Percentiles rank a stretch among this genome's conserved stretches.
Evolutionary conservation across 1,140 invertebrate species (phyloP).

Genomic region (Drosophila melanogaster): DNA sequence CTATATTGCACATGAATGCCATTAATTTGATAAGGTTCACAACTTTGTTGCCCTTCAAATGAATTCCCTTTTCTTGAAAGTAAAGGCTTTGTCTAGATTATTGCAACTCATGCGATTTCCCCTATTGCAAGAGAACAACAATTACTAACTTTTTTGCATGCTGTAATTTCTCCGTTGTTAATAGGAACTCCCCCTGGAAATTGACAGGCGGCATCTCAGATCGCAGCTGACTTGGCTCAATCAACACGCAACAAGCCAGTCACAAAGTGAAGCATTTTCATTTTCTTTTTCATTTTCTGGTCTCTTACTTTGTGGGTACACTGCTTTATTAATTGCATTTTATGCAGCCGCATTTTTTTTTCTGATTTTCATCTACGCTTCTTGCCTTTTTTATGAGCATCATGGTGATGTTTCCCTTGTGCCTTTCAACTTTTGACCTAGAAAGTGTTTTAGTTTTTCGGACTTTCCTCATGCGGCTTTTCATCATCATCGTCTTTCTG

Average conservation of each 20-base stretch:
- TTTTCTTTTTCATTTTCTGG: constrained; percentile 18
- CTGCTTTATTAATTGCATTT: constrained; percentile 67
- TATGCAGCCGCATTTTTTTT: constrained; percentile 49
- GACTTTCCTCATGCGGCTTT: constrained; percentile 38
- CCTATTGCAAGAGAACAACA: constrained; percentile 23
- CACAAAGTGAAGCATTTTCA: constrained; percentile 29
- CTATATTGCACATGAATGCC: too few species aligned
- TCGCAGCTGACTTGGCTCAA: constrained; percentile 21
- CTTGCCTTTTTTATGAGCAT: constrained; percentile 40
- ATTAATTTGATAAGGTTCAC: neutral
- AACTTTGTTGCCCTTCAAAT: neutral
- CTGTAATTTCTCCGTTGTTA: constrained; percentile 58
- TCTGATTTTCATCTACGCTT: constrained; percentile 10
- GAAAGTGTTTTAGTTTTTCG: constrained; percentile 72
- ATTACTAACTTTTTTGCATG: constrained; percentile 27
- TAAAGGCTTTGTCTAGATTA: neutral
- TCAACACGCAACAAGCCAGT: constrained; percentile 30
- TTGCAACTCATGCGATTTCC: constrained; percentile 31
- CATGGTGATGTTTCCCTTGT: constrained; percentile 31
- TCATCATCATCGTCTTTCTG: constrained; percentile 36
- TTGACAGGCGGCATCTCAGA: constrained; percentile 43
- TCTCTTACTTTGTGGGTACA: constrained; percentile 53
- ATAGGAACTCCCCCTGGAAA: constrained; percentile 26
- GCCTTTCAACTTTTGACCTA: constrained; percentile 79
- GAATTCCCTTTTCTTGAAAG: neutral